Evolutionary conservation across 2,113 vertebrate species (phyloP).

Genomic region (Prolemur simus): DNA sequence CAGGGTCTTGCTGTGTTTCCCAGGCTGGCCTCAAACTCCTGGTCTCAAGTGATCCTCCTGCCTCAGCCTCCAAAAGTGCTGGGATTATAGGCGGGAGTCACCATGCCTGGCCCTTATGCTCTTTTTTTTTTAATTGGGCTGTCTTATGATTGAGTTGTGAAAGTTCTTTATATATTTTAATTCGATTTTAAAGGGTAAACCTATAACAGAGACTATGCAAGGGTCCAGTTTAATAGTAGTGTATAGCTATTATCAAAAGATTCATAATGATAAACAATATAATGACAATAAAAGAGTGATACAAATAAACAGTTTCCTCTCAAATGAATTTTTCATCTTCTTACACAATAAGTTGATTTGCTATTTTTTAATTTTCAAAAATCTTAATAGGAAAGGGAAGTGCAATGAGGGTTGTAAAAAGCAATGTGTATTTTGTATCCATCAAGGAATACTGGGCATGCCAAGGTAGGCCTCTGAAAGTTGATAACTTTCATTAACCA

Average conservation of each 20-base stretch:
- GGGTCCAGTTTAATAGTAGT: background rate
- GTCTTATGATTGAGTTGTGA: background rate
- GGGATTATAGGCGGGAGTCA: too few species aligned
- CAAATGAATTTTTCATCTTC: background rate
- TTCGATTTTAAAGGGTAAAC: background rate
- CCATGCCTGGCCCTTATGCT: background rate
- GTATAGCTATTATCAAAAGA: background rate
- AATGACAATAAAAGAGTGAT: background rate
- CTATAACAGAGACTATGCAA: background rate
- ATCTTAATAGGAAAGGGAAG: background rate
- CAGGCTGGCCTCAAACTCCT: too few species aligned
- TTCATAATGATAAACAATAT: background rate
- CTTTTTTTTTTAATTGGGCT: background rate
- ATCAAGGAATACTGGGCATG: background rate
- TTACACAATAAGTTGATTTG: background rate
- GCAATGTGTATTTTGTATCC: background rate
- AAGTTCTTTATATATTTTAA: background rate
- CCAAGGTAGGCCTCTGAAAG: background rate
- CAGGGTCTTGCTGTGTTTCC: too few species aligned
- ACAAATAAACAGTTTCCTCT: background rate
- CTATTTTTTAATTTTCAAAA: background rate
- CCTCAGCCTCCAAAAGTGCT: too few species aligned
- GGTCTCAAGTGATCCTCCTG: too few species aligned
- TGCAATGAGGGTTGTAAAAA: background rate
- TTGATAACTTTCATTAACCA: background rate